phyloP scores from a whole-genome alignment of 2,888 invertebrate genomes.

The Chaetogeoica ovagalla region DNA sequence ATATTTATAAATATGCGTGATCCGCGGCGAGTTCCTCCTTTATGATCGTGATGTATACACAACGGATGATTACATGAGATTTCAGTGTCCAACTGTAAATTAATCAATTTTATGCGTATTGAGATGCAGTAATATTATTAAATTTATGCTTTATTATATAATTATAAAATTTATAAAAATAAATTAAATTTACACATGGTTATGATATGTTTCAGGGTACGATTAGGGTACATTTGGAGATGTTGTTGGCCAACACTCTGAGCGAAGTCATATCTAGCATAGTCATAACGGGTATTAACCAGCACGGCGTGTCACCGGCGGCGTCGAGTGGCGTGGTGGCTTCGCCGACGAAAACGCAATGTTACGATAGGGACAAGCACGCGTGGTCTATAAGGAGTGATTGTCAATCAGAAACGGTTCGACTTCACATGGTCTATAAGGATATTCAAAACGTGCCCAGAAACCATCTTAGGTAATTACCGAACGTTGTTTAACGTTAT shows the following conservation, averaged over 20 bases:
- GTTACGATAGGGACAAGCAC: conserved; percentile 80
- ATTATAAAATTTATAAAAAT: too few species aligned
- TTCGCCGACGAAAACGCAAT: conserved; percentile 66
- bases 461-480: conserved; percentile 68
- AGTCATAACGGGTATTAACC: conserved; percentile 40
- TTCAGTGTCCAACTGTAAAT: too few species aligned
- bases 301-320: conserved; percentile 58
- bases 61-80: too few species aligned
- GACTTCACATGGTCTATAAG: conserved; percentile 74
- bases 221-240: conserved; percentile 72
- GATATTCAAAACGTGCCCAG: conserved; percentile 78
- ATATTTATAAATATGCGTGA: too few species aligned
- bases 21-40: too few species aligned
- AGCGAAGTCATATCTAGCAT: conserved; percentile 64
- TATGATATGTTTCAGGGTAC: conserved; percentile 59
- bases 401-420: conserved; percentile 74
- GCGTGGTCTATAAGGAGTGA: conserved; percentile 79
- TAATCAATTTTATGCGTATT: too few species aligned
- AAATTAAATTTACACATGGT: too few species aligned
- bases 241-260: conserved; percentile 73
- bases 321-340: conserved; percentile 62
- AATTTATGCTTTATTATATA: too few species aligned
- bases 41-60: too few species aligned
- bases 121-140: too few species aligned
- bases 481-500: neutral